These are phyloP conservation scores for Leptogaster cylindrica DNA, from an alignment of 2,888 invertebrate genomes.

Conservation along the genomic window DNA sequence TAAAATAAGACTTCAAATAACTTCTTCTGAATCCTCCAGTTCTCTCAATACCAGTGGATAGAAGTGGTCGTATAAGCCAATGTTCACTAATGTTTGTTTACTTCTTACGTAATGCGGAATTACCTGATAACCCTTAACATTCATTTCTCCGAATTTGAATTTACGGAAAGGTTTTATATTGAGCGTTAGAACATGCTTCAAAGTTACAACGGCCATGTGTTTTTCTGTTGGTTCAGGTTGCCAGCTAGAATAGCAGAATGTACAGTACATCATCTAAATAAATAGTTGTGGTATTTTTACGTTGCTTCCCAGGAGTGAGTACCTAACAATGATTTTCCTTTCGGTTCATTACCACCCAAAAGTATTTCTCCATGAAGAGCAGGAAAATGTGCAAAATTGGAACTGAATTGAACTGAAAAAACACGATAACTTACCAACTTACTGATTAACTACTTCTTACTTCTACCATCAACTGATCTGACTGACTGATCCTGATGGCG, in stretches of 20 bases:
- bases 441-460: too few species aligned
- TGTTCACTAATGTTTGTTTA: too few species aligned
- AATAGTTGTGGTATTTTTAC: constrained; percentile 47
- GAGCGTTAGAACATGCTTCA: constrained; percentile 68
- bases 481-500: too few species aligned
- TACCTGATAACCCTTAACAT: constrained; percentile 74
- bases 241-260: constrained; percentile 64
- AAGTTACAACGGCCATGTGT: constrained; percentile 70
- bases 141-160: constrained; percentile 65
- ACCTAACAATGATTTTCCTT: constrained; percentile 57
- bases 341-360: constrained; percentile 63
- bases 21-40: too few species aligned
- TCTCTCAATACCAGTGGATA: too few species aligned
- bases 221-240: constrained; percentile 59
- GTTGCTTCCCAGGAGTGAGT: constrained; percentile 67
- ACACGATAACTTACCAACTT: too few species aligned
- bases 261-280: neutral
- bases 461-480: too few species aligned
- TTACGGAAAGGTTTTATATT: constrained; percentile 64
- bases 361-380: constrained; percentile 74
- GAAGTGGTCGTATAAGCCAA: constrained; percentile 34
- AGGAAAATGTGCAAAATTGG: constrained; percentile 80
- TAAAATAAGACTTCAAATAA: too few species aligned
- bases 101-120: too few species aligned
- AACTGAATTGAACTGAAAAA: too few species aligned